Evolutionary conservation across 1,140 invertebrate species (phyloP).

Genomic region (Hylaeus anthracinus): DNA sequence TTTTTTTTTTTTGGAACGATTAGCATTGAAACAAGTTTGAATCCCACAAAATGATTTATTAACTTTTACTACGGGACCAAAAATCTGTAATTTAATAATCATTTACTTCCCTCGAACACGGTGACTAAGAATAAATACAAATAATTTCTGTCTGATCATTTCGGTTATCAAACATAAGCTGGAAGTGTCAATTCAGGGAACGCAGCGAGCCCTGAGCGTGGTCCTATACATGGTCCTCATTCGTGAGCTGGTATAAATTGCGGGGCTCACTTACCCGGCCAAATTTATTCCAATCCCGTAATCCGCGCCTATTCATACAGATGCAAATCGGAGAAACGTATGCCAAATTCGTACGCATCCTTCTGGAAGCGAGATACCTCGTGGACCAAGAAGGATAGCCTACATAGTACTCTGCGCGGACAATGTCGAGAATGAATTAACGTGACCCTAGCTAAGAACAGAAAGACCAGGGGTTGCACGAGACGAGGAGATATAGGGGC

Average conservation of each 20-base stretch:
- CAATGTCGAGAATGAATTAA: constrained; percentile 63
- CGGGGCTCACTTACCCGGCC: constrained; percentile 65
- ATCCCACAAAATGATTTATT: no score
- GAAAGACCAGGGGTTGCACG: constrained; percentile 19
- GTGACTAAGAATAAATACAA: no score
- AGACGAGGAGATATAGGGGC: constrained; percentile 28
- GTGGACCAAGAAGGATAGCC: constrained; percentile 44
- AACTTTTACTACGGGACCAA: no score
- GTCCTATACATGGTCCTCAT: constrained; percentile 23
- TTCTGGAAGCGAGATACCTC: constrained; percentile 65
- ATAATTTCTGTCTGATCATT: constrained; percentile 18
- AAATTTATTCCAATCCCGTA: constrained; percentile 70
- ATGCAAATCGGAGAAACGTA: constrained; percentile 69
- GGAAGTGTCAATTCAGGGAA: constrained; percentile 29
- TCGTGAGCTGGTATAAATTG: constrained; percentile 62
- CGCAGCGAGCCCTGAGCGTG: background rate
- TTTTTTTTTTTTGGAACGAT: no score
- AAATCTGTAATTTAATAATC: no score
- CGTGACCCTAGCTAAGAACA: constrained; percentile 52
- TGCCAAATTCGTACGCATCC: constrained; percentile 70
- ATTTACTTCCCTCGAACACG: no score
- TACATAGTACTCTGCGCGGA: constrained; percentile 34
- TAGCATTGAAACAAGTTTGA: no score
- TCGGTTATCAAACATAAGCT: constrained; percentile 46
- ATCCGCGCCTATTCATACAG: constrained; percentile 70